Evolutionary conservation across 2,113 vertebrate species (phyloP), one percentile per base, ranked within the genome.

Genomic region (Phylloscopus trochiloides): DNA sequence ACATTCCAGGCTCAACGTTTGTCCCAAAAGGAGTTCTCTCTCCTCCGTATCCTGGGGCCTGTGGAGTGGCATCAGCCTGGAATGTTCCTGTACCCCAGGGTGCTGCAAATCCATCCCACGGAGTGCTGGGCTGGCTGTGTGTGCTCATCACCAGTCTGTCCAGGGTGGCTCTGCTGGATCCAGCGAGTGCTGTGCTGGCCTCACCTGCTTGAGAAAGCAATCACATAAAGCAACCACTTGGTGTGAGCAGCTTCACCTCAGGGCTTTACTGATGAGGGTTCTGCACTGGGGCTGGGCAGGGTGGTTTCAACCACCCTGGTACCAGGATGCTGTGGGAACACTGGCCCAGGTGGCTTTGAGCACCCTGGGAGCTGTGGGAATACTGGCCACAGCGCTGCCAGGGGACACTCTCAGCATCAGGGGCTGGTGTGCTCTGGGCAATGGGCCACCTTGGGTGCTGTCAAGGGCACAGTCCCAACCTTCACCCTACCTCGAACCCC

Each of bases 101-200:
- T 63, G 55, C 68, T 87, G 55, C 66, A 71, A 19, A 36, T 50
- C 28, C 57, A 10, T 31, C 26, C 54, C 34, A 40, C 50, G 0
- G 4, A 43, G 79, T 6, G 1, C 82, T 79, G 84, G 88, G 80
- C 38, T 4, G 3, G 38, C 17, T 71, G 36, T 45, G 66, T 45
- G 61, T 89, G 83, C 82, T 58, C 67, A 21, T 17, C 8, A 1
- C 0, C 0, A 5, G 4, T 70, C 94, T 95, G 90, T 10, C 77
- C 3, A 1, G 70, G 68, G 55, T 42, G 79, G 63, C 32, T 84
- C 84, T 91, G 87, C 95, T 97, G 96, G 78, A 92, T 86, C 92
- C 61, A 76, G 9, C 73, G 54, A 88, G 32, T 59, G 59, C 75
- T 10, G 31, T 31, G 50, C 66, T 72, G 82, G 31, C 40, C 92